Base-by-base conservation (phyloP, 1,140 invertebrate species). In the Drosophila miranda region DNA sequence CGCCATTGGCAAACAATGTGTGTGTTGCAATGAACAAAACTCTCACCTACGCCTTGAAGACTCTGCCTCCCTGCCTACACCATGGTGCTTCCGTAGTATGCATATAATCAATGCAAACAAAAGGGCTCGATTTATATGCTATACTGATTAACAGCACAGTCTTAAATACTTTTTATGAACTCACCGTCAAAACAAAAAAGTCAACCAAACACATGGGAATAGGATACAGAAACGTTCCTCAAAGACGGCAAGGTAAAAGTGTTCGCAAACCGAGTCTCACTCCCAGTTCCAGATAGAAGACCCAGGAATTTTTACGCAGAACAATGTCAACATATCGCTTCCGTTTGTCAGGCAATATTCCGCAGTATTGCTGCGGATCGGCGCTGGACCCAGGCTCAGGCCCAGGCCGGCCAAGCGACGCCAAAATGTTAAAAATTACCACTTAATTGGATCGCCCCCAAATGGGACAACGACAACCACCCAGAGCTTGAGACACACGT, bases 261-360 rank as follows among this genome's bases (percentile, higher is more conserved):
- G 11, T n/a, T 16, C 45, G 34, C 48, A 21, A 23, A 19, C 45
- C 7, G 14, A 19, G 26, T 46, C 45, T 48, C 43, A 67, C 51
- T 72, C 45, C 30, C 44, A 55, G 48, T 43, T 13, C 46, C 38
- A 9, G 57, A 21, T 63, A 16, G 19, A 50, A 42, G 49, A 19
- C 14, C 23, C 19, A 45, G 61, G 60, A 53, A 86, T 77, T 80
- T 81, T 78, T 86, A 73, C 53, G 59, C 55, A 54, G 82, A 86
- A 84, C 69, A 71, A 78, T 86, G 82, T 86, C 78, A 71, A 87
- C 73, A 68, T 78, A 87, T 86, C 81, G 82, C 82, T 86, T 86
- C 82, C 81, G 81, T 86, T 87, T 86, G 74, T 62, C 74, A 87
- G 61, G 54, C 81, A 70, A 80, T 78, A 78, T 81, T 66, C 54